phyloP scores from a whole-genome alignment of 2,113 vertebrate genomes.

The Benitochromis conjunctus region DNA sequence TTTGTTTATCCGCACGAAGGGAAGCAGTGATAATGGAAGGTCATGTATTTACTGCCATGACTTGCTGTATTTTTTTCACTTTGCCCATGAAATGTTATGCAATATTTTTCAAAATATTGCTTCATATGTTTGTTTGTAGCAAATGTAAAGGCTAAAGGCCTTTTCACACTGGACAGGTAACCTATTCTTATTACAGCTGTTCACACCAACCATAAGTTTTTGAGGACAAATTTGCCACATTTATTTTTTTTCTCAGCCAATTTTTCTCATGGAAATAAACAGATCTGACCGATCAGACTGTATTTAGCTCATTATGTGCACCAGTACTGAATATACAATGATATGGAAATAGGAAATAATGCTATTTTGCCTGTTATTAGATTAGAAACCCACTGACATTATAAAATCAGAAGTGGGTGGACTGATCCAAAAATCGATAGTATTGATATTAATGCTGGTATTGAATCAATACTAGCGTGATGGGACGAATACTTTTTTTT shows the following conservation, averaged over 20 bases:
- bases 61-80: not conserved
- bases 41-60: not conserved
- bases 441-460: not conserved
- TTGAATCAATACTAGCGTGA: not conserved
- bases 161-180: not conserved
- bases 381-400: not conserved
- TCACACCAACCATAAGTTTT: not conserved
- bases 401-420: not conserved
- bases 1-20: not conserved
- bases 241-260: not conserved
- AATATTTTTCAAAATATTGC: not conserved
- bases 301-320: not conserved
- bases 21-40: not conserved
- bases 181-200: not conserved
- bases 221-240: not conserved
- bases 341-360: not conserved
- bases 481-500: not conserved
- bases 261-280: not conserved
- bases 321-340: not conserved
- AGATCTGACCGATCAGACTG: not conserved
- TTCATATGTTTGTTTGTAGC: not conserved
- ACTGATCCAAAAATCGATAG: not conserved
- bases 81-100: not conserved
- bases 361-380: not conserved
- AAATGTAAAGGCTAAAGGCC: not conserved